Conservation (phyloP, 2,113 vertebrate genomes). For the Vulpes ferrilata region DNA sequence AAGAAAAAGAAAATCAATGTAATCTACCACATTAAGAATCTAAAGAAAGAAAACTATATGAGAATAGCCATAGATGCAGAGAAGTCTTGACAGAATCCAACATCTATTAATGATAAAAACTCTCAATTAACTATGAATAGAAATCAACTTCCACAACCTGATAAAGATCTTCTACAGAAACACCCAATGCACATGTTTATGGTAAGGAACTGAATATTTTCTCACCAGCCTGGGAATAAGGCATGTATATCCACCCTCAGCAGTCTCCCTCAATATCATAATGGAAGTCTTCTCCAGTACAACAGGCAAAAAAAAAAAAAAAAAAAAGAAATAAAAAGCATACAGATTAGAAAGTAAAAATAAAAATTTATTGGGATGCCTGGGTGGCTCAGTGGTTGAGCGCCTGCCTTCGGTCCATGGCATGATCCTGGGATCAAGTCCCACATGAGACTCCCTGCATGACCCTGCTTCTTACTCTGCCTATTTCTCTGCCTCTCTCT, state of each 20-base stretch:
- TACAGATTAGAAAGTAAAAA: neutral
- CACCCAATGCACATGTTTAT: neutral
- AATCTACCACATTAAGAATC: neutral
- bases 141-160: neutral
- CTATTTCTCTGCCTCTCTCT: no score
- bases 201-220: neutral
- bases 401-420: no score
- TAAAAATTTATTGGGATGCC: neutral
- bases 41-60: neutral
- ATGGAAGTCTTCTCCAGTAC: neutral
- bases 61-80: neutral
- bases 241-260: neutral
- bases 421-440: no score
- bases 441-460: no score
- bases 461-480: no score
- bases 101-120: neutral
- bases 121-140: neutral
- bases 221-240: neutral
- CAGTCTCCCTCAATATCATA: neutral
- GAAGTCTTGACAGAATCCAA: neutral
- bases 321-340: neutral
- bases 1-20: neutral
- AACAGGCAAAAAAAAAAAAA: neutral
- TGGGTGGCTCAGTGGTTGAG: no score
- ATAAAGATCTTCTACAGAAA: neutral